Base-by-base conservation (phyloP, 2,797 vertebrate genomes). In the Amniataba percoides region DNA sequence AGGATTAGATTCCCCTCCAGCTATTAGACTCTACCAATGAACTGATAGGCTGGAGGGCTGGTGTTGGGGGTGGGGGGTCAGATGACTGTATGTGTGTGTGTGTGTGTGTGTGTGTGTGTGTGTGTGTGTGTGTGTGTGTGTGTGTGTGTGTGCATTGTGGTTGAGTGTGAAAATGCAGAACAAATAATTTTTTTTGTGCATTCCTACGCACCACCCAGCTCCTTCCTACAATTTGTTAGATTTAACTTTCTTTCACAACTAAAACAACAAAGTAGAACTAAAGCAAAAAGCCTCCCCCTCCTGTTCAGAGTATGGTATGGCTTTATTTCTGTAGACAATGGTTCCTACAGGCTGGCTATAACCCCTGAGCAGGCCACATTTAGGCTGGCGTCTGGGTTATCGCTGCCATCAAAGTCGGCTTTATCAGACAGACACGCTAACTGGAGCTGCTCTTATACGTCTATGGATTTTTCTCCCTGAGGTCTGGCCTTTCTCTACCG, bases 331-430 rank as follows among this genome's bases (percentile, higher is more conserved):
- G 92, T 79, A 91, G 90, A 95, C 93, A 91, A 94, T 92, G 88
- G 86, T 88, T 92, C 90, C 84, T 88, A 90, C 79, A 88, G 90
- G 81, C 93, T 80, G 87, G 91, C 92, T 93, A 48, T 63, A 92
- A 91, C 94, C 93, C 88, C 80, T 74, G 77, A 91, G 89, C 90
- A 90, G 93, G 93, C 93, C 90, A 89, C 95, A 87, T 88, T 91
- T 91, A 91, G 93, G 91, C 92, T 94, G 95, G 95, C 94, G 93
- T 95, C 95, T 93, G 92, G 84, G 88, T 89, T 95, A 95, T 96
- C 96, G 89, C 91, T 83, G 89, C 93, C 95, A 95, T 94, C 95
- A 94, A 94, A 96, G 94, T 95, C 89, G 84, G 92, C 93, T 94
- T 88, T 90, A 96, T 94, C 88, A 88, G 93, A 92, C 93, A 93